Percentiles rank a stretch among this genome's conserved stretches.
phyloP scores from a whole-genome alignment of 2,888 invertebrate species.

The Hydrotaea diabolus region DNA sequence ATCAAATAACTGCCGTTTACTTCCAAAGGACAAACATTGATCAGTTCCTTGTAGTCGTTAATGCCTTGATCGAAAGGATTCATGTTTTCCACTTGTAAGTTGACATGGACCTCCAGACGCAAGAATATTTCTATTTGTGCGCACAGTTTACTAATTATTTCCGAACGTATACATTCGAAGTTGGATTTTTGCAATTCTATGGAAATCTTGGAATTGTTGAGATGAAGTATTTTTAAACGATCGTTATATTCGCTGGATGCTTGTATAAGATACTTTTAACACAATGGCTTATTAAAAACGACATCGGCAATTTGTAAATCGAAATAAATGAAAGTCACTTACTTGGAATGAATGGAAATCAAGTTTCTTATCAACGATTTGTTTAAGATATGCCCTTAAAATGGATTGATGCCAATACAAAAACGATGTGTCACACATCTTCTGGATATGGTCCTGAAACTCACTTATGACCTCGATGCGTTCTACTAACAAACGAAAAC shows the following conservation, averaged over 20 bases:
- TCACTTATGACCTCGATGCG: conserved; percentile 85
- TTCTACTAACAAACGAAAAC: conserved; percentile 84
- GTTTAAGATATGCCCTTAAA: conserved; percentile 88
- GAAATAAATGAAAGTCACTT: conserved; percentile 25
- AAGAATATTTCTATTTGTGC: conserved; percentile 95
- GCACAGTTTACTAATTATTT: conserved; percentile 87
- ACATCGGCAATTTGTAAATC: neutral
- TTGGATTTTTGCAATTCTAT: conserved; percentile 74
- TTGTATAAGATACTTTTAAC: conserved; percentile 81
- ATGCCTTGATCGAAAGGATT: conserved; percentile 85
- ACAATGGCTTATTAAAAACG: conserved; percentile 48
- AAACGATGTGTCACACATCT: conserved; percentile 88
- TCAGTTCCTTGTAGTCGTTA: conserved; percentile 84
- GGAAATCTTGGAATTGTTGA: conserved; percentile 72
- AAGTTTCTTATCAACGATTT: conserved; percentile 85
- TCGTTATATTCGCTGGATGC: conserved; percentile 81
- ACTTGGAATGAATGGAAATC: conserved; percentile 82
- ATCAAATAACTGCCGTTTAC: conserved; percentile 83
- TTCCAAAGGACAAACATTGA: conserved; percentile 83
- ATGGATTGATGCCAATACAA: conserved; percentile 91
- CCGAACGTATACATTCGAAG: conserved; percentile 81
- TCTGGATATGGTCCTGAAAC: conserved; percentile 83
- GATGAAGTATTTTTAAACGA: conserved; percentile 66
- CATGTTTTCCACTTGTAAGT: conserved; percentile 88
- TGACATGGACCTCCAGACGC: conserved; percentile 94